These are phyloP conservation scores for Halcyon leucocephala DNA, from an alignment of 2,797 vertebrate genomes.

Conservation along the genomic window DNA sequence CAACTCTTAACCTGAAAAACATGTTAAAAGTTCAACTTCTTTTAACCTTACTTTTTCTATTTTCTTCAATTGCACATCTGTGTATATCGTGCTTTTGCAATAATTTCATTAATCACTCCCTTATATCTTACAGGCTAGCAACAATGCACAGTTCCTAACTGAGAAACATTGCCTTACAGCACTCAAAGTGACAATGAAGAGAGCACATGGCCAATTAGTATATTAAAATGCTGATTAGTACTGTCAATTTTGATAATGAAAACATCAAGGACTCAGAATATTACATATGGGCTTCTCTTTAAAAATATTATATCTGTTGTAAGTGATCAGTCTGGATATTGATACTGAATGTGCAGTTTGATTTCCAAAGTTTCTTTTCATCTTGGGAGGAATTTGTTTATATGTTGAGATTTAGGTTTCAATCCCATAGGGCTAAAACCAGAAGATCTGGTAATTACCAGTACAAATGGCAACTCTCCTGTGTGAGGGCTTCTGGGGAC, in stretches of 20 bases:
- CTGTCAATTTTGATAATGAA: conserved; percentile 34
- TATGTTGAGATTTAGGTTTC: neutral
- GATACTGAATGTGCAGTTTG: neutral
- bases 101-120: neutral
- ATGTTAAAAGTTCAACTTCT: neutral
- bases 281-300: neutral
- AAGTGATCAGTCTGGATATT: neutral
- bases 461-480: neutral
- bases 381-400: neutral
- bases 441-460: neutral
- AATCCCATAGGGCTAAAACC: neutral
- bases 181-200: neutral
- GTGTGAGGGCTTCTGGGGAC: neutral
- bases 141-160: neutral
- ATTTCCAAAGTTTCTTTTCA: conserved; percentile 6
- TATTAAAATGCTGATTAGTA: neutral
- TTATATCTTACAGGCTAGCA: neutral
- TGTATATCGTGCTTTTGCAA: neutral
- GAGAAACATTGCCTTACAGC: neutral
- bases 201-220: neutral
- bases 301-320: neutral
- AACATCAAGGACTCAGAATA: neutral
- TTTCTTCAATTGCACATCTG: neutral
- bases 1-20: neutral
- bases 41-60: neutral